Conservation (phyloP, 1,140 invertebrate species). For the Diorhabda sublineata region DNA sequence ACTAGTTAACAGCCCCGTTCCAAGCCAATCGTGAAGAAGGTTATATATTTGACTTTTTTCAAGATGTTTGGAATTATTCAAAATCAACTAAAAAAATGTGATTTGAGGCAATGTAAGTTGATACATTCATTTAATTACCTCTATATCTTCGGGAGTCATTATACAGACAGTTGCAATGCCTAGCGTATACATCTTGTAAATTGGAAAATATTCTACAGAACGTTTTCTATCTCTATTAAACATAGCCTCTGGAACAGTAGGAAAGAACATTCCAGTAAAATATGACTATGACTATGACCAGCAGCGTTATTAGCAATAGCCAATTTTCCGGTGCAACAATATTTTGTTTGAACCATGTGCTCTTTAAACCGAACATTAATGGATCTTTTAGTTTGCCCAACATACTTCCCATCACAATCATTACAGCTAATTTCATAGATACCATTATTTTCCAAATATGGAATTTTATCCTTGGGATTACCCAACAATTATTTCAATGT, state of each 20-base stretch:
- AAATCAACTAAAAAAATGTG: slow-evolving; percentile 14
- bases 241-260: not conserved
- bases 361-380: too few relatives aligned
- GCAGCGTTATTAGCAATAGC: too few relatives aligned
- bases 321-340: too few relatives aligned
- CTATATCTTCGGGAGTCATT: not conserved
- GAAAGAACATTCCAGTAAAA: too few relatives aligned
- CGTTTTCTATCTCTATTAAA: slow-evolving; percentile 4
- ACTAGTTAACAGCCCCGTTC: slow-evolving; percentile 63
- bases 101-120: not conserved
- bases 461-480: too few relatives aligned
- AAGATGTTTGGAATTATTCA: slow-evolving; percentile 14
- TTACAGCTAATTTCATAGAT: too few relatives aligned
- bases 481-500: too few relatives aligned
- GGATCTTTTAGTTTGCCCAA: too few relatives aligned
- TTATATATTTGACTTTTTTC: slow-evolving; percentile 17
- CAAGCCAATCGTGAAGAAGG: slow-evolving; percentile 53
- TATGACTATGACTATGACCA: too few relatives aligned
- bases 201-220: not conserved
- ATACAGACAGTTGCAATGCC: not conserved
- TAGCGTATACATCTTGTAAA: not conserved
- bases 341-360: too few relatives aligned
- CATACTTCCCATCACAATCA: too few relatives aligned
- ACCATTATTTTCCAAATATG: too few relatives aligned
- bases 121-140: slow-evolving; percentile 3